Evolutionary conservation across 2,797 vertebrate genomes (phyloP), one percentile per base, ranked within the genome.

Genomic region (Helicolenus hilgendorfi): DNA sequence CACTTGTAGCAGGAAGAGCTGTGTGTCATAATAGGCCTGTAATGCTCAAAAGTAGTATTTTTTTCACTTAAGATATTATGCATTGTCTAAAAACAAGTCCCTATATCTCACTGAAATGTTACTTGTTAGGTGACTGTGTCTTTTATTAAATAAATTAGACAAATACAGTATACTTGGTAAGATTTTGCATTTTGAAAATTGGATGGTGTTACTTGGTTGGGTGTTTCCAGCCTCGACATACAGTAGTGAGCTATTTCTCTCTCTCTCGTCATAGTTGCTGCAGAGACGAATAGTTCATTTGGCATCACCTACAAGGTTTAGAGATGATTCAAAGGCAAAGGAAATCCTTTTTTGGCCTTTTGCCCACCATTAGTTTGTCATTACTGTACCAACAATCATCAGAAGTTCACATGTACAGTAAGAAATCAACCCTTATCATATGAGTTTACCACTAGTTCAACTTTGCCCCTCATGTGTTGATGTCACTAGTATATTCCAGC

Each of bases 401-500:
- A 27, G 7, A 58, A 13, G 14, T 72, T 71, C 5, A 62, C 6
- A 27, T 60, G 41, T 56, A 20, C 64, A 63, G 4, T 24, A 15
- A 75, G 24, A 77, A 31, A 72, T 33, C 13, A 26, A 71, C 64
- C 11, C 77, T 65, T 55, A 60, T 41, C 18, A 26, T 33, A 64
- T 5, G 11, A 33, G 13, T 74, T 79, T 14, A 24, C 29, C 64
- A 15, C 4, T 7, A 24, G 10, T 60, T 94, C 67, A 95, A 89
- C 94, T 96, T 97, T 92, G 90, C 65, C 60, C 94, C 72, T 73
- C 1, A 7, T 62, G 55, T 90, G 89, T 68, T 89, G 83, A 87
- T 94, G 88, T 96, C 92, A 91, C 64, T 75, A 27, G 60, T 36
- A 41, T 41, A 78, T 71, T 84, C 24, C 35, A 27, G 56, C 81